Evolutionary conservation across 2,113 vertebrate genomes (phyloP).

Genomic region (Pyrgilauda ruficollis): DNA sequence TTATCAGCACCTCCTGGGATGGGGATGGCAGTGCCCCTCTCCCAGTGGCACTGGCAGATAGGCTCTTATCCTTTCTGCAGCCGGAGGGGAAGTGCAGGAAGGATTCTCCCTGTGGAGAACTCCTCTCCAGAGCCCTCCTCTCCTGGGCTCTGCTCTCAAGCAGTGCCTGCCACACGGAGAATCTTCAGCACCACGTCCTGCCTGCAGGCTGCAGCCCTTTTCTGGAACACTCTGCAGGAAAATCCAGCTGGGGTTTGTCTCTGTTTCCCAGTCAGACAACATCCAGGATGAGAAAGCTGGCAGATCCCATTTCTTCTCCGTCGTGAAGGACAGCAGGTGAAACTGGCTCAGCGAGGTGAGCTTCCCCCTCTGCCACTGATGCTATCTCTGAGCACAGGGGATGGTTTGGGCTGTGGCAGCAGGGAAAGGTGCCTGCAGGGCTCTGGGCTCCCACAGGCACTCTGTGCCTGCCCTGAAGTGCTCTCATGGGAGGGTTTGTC

Average conservation of each 20-base stretch:
- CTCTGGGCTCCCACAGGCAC: neutral
- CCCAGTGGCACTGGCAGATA: neutral
- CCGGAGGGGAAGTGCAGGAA: neutral
- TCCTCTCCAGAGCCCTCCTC: neutral
- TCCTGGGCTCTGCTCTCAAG: neutral
- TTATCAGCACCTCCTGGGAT: neutral
- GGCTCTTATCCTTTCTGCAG: neutral
- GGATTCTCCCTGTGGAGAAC: neutral
- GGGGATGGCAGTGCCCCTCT: neutral
- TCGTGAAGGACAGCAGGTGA: accelerated
- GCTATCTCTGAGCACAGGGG: neutral
- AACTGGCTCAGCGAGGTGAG: neutral
- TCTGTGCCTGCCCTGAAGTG: neutral
- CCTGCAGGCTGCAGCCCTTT: neutral
- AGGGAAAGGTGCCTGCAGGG: neutral
- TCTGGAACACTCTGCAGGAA: neutral
- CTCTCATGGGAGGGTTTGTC: neutral
- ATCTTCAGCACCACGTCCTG: neutral
- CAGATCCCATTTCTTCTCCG: neutral
- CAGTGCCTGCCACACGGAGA: accelerated
- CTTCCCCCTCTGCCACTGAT: accelerated
- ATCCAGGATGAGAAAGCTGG: neutral
- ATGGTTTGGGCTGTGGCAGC: neutral
- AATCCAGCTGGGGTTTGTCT: neutral
- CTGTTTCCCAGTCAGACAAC: neutral